phyloP scores from a whole-genome alignment of 2,888 invertebrate genomes.

The Hofmannophila pseudospretella region DNA sequence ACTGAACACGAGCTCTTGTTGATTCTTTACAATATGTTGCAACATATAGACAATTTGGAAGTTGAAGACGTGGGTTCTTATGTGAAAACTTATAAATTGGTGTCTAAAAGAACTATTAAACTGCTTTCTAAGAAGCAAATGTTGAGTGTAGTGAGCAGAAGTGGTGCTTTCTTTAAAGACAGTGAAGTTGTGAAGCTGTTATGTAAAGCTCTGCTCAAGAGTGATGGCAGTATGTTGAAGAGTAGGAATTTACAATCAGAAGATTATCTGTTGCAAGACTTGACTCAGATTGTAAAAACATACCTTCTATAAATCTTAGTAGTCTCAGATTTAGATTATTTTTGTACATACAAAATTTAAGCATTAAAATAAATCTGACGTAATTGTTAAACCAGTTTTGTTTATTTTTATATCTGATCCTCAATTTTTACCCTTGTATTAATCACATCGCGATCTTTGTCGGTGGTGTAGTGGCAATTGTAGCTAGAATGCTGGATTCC shows the following conservation, averaged over 20 bases:
- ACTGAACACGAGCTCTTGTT: conserved; percentile 52
- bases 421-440: too few species aligned
- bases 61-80: conserved; percentile 37
- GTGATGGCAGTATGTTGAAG: conserved; percentile 39
- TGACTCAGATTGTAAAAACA: conserved; percentile 34
- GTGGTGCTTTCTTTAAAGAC: conserved; percentile 26
- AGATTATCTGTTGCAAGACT: conserved; percentile 30
- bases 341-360: too few species aligned
- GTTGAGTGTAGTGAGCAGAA: conserved; percentile 37
- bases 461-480: too few species aligned
- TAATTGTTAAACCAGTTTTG: too few species aligned
- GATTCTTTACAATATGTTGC: conserved; percentile 42
- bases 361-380: too few species aligned
- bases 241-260: conserved; percentile 31
- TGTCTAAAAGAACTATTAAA: conserved; percentile 53
- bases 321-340: too few species aligned
- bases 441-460: too few species aligned
- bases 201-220: conserved; percentile 36
- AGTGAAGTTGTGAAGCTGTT: conserved; percentile 39
- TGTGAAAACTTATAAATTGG: conserved; percentile 39
- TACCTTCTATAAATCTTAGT: too few species aligned
- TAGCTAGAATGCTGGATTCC: too few species aligned
- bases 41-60: conserved; percentile 39
- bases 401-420: too few species aligned
- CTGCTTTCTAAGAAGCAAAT: conserved; percentile 50